Conservation (phyloP, 2,888 invertebrate species). For the Melangyna quadrimaculata region DNA sequence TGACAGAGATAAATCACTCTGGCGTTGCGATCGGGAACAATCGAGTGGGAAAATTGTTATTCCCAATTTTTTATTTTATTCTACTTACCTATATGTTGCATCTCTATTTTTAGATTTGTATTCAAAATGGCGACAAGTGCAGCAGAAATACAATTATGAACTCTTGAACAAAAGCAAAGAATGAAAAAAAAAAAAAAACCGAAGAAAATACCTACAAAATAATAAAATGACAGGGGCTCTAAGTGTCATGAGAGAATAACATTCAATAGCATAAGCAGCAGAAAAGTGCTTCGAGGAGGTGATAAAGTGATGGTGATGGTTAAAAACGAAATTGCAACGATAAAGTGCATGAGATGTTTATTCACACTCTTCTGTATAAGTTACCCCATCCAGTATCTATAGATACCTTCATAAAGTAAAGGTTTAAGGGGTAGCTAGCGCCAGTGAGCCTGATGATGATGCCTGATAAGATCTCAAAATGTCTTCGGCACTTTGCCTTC, state of each 20-base stretch:
- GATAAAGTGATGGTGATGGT: background rate
- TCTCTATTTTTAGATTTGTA: conserved; percentile 26
- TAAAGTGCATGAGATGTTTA: conserved; percentile 62
- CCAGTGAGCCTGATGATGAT: conserved; percentile 55
- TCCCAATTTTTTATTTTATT: background rate
- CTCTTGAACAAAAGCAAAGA: conserved; percentile 32
- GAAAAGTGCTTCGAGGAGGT: conserved; percentile 12
- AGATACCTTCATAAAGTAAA: no score
- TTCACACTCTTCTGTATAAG: conserved; percentile 24
- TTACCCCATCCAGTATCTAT: no score
- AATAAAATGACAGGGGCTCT: conserved; percentile 23
- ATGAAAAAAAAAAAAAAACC: background rate
- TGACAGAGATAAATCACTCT: conserved; percentile 69
- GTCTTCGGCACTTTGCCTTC: conserved; percentile 58
- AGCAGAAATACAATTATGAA: conserved; percentile 61
- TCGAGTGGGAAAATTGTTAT: conserved; percentile 41
- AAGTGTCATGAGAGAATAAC: conserved; percentile 54
- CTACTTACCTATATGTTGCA: background rate
- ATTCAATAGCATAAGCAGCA: conserved; percentile 36
- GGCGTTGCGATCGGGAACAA: conserved; percentile 49
- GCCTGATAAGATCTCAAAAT: conserved; percentile 56
- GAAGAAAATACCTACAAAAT: no score
- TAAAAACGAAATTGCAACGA: conserved; percentile 58
- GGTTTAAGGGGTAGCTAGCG: conserved; percentile 3
- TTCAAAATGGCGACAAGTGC: conserved; percentile 51